Conservation (phyloP, 2,113 vertebrate species). For the Smithornis capensis region DNA sequence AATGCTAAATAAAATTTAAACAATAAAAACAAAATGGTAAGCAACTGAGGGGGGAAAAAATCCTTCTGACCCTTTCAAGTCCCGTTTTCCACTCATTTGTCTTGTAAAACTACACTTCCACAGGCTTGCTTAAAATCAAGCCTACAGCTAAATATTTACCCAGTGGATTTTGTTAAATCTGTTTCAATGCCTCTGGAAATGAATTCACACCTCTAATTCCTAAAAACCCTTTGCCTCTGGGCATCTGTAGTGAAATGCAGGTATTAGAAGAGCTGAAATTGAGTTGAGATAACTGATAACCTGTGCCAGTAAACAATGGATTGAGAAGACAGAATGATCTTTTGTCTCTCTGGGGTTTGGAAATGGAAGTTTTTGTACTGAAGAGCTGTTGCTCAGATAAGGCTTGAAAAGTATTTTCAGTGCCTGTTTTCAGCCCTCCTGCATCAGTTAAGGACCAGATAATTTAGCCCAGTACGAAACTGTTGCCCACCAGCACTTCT, state of each 20-base stretch:
- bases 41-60: neutral
- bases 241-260: slow-evolving; percentile 11
- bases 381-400: neutral
- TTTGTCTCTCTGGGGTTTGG: neutral
- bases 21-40: neutral
- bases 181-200: slow-evolving; percentile 33
- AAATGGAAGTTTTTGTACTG: neutral
- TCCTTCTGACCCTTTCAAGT: neutral
- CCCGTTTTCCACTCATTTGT: neutral
- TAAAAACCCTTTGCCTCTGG: slow-evolving; percentile 23
- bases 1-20: neutral
- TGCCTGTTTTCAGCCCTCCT: neutral
- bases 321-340: neutral
- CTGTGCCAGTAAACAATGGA: neutral
- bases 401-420: neutral
- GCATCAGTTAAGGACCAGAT: neutral
- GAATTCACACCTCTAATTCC: slow-evolving; percentile 26
- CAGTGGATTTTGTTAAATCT: slow-evolving; percentile 33
- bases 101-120: slow-evolving; percentile 4
- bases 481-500: neutral
- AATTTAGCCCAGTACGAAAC: neutral
- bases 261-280: slow-evolving; percentile 5
- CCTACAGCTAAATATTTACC: slow-evolving; percentile 60
- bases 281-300: slow-evolving; percentile 19
- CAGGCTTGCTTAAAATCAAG: slow-evolving; percentile 12